Conservation (phyloP, 2,113 vertebrate species). For the Periophthalmus modestus region DNA sequence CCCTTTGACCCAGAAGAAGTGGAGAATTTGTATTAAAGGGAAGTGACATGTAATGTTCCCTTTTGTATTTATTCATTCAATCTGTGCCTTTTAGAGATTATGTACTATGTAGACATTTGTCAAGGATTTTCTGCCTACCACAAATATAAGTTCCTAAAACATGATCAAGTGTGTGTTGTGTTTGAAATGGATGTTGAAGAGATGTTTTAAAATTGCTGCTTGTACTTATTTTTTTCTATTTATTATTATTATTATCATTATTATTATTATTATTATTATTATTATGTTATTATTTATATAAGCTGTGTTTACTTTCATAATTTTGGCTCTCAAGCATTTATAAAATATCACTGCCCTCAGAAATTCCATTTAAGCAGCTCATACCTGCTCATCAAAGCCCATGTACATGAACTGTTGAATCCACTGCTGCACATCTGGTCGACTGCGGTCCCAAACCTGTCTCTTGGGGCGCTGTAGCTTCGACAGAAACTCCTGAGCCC, state of each 20-base stretch:
- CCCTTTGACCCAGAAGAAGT: slow-evolving; percentile 38
- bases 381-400: slow-evolving; percentile 91
- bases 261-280: no score
- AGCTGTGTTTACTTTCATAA: no score
- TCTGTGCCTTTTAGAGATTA: slow-evolving; percentile 12
- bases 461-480: slow-evolving; percentile 82
- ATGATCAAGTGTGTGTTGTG: background rate
- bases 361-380: slow-evolving; percentile 22
- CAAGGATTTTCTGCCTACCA: background rate
- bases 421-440: slow-evolving; percentile 93
- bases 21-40: slow-evolving; percentile 6
- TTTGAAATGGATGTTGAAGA: background rate
- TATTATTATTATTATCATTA: no score
- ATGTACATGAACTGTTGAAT: slow-evolving; percentile 93
- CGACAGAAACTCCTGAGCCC: slow-evolving; percentile 86
- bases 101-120: slow-evolving; percentile 3
- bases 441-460: slow-evolving; percentile 89
- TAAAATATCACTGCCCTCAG: background rate
- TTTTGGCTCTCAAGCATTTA: background rate
- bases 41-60: slow-evolving; percentile 3
- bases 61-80: slow-evolving; percentile 23
- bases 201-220: background rate
- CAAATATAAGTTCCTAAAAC: background rate
- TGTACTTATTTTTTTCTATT: no score
- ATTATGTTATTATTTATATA: no score